Conservation (phyloP, 37 sponge, comb jelly and placozoan genomes). For the Bolinopsis microptera region DNA sequence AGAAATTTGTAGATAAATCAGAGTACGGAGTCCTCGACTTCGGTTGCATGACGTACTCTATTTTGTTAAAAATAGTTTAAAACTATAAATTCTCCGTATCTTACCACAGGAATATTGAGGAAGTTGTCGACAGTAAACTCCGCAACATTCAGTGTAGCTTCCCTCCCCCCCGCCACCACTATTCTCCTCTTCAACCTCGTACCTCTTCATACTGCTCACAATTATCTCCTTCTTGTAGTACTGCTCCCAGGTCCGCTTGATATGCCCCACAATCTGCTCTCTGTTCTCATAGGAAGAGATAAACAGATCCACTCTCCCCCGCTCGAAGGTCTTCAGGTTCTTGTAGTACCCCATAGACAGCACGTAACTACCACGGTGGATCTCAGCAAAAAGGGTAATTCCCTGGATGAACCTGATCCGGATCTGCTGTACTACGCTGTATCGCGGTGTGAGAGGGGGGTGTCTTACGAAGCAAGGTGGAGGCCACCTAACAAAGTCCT, state of each 20-base stretch:
- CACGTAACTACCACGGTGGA: not conserved
- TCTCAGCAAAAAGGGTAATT: not conserved
- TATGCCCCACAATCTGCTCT: slow-evolving; percentile 4
- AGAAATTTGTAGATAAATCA: too few relatives aligned
- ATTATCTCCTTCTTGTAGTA: slow-evolving; percentile 3
- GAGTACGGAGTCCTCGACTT: too few relatives aligned
- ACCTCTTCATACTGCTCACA: not conserved
- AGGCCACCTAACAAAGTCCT: slow-evolving; percentile 28
- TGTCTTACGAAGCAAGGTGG: slow-evolving; percentile 54
- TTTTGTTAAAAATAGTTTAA: too few relatives aligned
- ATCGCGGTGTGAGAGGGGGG: slow-evolving; percentile 34
- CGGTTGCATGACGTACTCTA: too few relatives aligned
- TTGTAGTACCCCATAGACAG: slow-evolving; percentile 11
- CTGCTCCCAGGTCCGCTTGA: not conserved
- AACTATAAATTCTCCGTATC: too few relatives aligned
- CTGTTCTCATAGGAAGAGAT: slow-evolving; percentile 23
- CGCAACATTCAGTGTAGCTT: not conserved
- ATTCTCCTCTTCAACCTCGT: not conserved
- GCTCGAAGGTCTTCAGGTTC: not conserved
- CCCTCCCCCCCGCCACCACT: not conserved
- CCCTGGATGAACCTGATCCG: not conserved
- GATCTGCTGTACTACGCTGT: not conserved
- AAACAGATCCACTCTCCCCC: not conserved
- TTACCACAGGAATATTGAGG: not conserved
- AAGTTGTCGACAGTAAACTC: slow-evolving; percentile 15